phyloP scores from a whole-genome alignment of 2,888 invertebrate genomes.

The Ctenicera cuprea region DNA sequence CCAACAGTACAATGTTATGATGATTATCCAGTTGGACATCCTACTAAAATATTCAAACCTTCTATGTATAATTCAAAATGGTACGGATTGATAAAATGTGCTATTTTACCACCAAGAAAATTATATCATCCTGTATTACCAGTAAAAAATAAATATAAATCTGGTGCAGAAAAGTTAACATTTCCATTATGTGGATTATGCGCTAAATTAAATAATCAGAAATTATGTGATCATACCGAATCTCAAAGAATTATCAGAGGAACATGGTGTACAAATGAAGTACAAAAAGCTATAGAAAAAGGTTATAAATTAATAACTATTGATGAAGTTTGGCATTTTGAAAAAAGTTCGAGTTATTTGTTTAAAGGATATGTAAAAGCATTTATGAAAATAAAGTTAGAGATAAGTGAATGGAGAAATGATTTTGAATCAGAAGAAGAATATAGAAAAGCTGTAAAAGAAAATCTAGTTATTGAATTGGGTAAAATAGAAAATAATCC shows the following conservation, averaged over 20 bases:
- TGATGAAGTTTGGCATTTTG: slow-evolving; percentile 56
- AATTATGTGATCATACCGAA: slow-evolving; percentile 28
- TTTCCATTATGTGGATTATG: slow-evolving; percentile 47
- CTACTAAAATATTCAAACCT: slow-evolving; percentile 37
- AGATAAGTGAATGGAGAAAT: slow-evolving; percentile 45
- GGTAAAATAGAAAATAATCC: slow-evolving; percentile 56
- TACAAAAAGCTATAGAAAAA: slow-evolving; percentile 53
- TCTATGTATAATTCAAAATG: slow-evolving; percentile 53
- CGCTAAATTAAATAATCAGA: slow-evolving; percentile 49
- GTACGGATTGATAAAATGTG: slow-evolving; percentile 58
- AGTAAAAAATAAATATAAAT: slow-evolving; percentile 49
- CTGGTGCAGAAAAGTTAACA: slow-evolving; percentile 12
- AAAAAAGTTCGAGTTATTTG: slow-evolving; percentile 48
- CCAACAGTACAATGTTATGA: slow-evolving; percentile 56
- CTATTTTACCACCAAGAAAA: slow-evolving; percentile 52
- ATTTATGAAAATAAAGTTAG: slow-evolving; percentile 54
- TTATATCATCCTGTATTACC: slow-evolving; percentile 55
- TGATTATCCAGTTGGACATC: slow-evolving; percentile 2
- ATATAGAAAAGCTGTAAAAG: slow-evolving; percentile 52
- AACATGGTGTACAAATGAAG: slow-evolving; percentile 39
- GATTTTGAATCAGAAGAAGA: slow-evolving; percentile 49
- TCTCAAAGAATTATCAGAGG: slow-evolving; percentile 23
- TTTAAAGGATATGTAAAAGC: slow-evolving; percentile 43
- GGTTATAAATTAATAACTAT: slow-evolving; percentile 56
- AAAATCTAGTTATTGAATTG: slow-evolving; percentile 55